Percentiles rank a stretch among this genome's conserved stretches.
Conservation (phyloP, 2,888 invertebrate genomes). For the Volucella inanis region DNA sequence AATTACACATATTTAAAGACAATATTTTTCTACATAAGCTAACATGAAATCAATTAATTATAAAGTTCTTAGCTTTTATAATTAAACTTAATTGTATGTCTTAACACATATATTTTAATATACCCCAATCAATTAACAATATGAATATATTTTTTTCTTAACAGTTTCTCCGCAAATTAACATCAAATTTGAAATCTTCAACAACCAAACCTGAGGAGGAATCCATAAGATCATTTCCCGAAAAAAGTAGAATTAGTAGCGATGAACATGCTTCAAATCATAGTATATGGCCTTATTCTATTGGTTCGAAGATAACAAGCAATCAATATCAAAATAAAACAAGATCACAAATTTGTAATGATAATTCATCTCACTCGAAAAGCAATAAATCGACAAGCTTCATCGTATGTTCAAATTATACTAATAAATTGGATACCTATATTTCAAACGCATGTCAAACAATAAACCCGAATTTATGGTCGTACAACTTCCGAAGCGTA, state of each 20-base stretch:
- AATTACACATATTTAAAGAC: too few species aligned
- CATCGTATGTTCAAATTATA: conserved; percentile 71
- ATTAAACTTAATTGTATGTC: conserved; percentile 27
- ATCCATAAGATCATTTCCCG: conserved; percentile 21
- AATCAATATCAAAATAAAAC: conserved; percentile 36
- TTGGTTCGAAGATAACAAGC: conserved; percentile 50
- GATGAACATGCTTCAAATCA: neutral
- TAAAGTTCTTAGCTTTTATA: too few species aligned
- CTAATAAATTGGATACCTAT: conserved; percentile 65
- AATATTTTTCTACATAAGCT: too few species aligned
- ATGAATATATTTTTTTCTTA: conserved; percentile 41
- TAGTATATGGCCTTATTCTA: conserved; percentile 53
- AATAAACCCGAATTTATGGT: conserved; percentile 26
- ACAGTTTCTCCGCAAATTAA: conserved; percentile 80
- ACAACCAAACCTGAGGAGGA: conserved; percentile 80
- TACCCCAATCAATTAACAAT: too few species aligned
- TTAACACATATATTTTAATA: too few species aligned
- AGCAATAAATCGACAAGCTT: conserved; percentile 77
- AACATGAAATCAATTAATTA: too few species aligned
- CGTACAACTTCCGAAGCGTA: conserved; percentile 43
- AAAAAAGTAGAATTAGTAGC: conserved; percentile 24
- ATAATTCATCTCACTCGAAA: conserved; percentile 40
- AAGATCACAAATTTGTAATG: conserved; percentile 33
- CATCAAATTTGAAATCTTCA: conserved; percentile 79
- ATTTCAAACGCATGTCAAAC: conserved; percentile 66